Percentiles rank a stretch among this genome's conserved stretches.
Evolutionary conservation across 2,797 vertebrate genomes (phyloP).

Genomic region (Furcifer pardalis): DNA sequence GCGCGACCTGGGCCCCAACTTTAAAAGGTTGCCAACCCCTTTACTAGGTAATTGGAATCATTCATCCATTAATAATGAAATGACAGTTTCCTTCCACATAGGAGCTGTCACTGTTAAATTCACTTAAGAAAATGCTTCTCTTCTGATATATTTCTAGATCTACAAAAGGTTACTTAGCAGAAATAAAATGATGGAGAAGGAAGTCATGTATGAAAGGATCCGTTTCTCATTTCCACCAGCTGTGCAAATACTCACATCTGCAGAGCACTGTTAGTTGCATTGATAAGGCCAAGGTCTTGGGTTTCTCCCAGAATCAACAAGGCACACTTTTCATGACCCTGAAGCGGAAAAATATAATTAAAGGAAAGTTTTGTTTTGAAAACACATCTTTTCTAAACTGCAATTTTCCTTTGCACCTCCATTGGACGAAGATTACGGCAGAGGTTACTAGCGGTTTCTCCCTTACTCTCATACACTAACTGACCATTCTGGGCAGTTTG

Average conservation of each 20-base stretch:
- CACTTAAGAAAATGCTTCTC: not conserved
- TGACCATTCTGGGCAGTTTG: not conserved
- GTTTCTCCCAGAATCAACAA: constrained; percentile 95
- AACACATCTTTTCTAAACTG: fast-evolving
- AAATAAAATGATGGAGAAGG: not conserved
- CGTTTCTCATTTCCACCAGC: constrained; percentile 33
- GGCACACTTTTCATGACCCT: constrained; percentile 98
- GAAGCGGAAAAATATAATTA: constrained; percentile 6
- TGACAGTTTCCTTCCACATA: not conserved
- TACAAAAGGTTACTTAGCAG: not conserved
- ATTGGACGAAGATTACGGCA: not conserved
- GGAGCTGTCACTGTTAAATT: not conserved
- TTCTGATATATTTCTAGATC: not conserved
- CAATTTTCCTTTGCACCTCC: not conserved
- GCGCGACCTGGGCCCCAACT: too few relatives aligned
- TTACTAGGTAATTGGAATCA: not conserved
- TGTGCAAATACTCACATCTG: constrained; percentile 89
- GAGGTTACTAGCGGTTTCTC: not conserved
- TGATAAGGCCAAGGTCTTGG: constrained; percentile 92
- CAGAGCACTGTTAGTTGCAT: constrained; percentile 91
- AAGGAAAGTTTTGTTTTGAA: not conserved
- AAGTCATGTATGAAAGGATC: not conserved
- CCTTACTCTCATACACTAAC: too few relatives aligned
- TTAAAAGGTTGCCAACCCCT: too few relatives aligned
- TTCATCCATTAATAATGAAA: not conserved